Base-by-base conservation (phyloP, 2,888 invertebrate species). In the Epirrhoe alternata region DNA sequence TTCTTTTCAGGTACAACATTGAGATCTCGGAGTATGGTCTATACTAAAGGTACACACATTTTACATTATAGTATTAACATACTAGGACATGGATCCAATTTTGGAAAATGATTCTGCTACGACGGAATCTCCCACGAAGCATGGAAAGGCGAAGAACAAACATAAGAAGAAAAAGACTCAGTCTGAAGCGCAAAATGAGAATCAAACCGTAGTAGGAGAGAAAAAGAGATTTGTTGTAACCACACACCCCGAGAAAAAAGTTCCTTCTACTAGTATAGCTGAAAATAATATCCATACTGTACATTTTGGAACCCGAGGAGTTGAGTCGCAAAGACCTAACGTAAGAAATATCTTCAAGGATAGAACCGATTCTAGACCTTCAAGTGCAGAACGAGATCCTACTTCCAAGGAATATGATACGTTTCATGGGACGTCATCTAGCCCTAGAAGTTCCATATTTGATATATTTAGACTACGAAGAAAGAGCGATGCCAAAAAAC, bases 361-460 rank as follows among this genome's bases (percentile, higher is more conserved):
- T 64, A 87, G 85, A 76, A 75, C 84, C 63, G 76, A 79, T 63
- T 83, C 89, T 6, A 82, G 93, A 66, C 81, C 93, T 31, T 89
- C 92, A 16, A 93, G 92, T 77, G 81, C 87, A 53, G 93, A 92
- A 63, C 85, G 92, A 72, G 92, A 92, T 70, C 74, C 86, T 54
- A 77, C 78, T 62, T 81, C 82, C 60, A 92, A 92, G 75, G 92
- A 89, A 77, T 93, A 93, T 81, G 92, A 93, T 86, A 93, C 93
- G 24, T 92, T 92, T 80, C 93, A 93, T 72, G 92, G 93, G 69
- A 92, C 93, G 7, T 90, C 92, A 65, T 90, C 92, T 81, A 92
- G 90, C 86, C 92, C 92, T 74, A 84, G 91, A 77, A 92, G 90
- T 78, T 92, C 92, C 74, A 91, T 93, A 82, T 93, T 93, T 85